These are phyloP conservation scores for Hypomecis atomaria DNA, from an alignment of 2,888 invertebrate genomes.

Conservation along the genomic window DNA sequence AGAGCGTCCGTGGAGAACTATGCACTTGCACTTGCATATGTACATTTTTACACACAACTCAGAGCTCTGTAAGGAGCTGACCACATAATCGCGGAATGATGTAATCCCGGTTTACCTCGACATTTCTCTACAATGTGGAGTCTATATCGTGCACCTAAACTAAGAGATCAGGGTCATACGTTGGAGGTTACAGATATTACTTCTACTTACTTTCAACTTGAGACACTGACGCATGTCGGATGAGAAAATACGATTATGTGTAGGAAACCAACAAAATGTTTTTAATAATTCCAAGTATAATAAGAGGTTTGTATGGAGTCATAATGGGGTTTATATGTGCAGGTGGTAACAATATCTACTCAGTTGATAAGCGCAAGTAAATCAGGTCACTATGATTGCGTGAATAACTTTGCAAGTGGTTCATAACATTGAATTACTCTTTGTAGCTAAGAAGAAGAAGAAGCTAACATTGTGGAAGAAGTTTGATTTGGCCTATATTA, in stretches of 20 bases:
- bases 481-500: no score
- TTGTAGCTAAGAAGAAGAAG: no score
- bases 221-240: no score
- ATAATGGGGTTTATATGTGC: slow-evolving; percentile 1
- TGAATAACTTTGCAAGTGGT: slow-evolving; percentile 3
- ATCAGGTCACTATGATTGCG: slow-evolving; percentile 27
- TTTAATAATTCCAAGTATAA: not conserved
- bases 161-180: slow-evolving; percentile 1
- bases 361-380: slow-evolving; percentile 20
- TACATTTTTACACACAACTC: not conserved
- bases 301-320: no score
- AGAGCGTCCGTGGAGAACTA: no score
- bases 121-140: not conserved
- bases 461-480: no score
- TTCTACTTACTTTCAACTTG: not conserved
- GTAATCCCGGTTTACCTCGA: slow-evolving; percentile 2
- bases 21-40: not conserved
- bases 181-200: not conserved
- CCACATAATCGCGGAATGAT: not conserved
- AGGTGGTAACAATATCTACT: slow-evolving; percentile 3
- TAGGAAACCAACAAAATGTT: not conserved
- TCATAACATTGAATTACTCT: not conserved
- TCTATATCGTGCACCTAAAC: not conserved
- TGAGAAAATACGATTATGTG: no score
- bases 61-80: not conserved